phyloP scores from a whole-genome alignment of 2,888 invertebrate species.

The Eilema caniola region DNA sequence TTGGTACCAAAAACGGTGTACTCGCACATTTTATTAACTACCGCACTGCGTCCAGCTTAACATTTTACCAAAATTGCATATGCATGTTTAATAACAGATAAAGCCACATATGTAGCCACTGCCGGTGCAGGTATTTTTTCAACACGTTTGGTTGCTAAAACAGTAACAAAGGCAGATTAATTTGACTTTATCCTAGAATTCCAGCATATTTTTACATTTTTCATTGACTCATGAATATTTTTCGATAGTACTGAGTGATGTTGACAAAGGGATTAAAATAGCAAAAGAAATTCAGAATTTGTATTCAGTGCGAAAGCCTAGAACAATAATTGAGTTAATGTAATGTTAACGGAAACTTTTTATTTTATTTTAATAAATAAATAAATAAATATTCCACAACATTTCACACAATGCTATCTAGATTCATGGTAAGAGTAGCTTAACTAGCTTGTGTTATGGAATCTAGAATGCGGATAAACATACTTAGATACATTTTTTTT shows the following conservation, averaged over 20 bases:
- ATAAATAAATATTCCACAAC: no score
- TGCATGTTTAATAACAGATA: slow-evolving; percentile 11
- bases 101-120: slow-evolving; percentile 8
- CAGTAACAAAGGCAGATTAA: neutral
- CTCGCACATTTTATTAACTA: no score
- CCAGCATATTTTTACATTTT: slow-evolving; percentile 11
- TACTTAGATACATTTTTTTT: no score
- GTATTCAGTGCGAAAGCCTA: neutral
- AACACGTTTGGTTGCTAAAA: neutral
- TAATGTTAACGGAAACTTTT: no score
- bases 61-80: neutral
- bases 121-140: neutral
- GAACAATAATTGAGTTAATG: neutral
- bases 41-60: neutral
- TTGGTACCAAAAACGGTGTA: neutral
- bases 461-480: no score
- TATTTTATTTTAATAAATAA: no score
- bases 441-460: no score
- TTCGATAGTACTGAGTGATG: neutral
- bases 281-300: neutral
- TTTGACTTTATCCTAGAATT: neutral
- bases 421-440: no score
- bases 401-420: no score
- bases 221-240: slow-evolving; percentile 9
- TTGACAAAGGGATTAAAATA: slow-evolving; percentile 8